These are phyloP conservation scores for Ctena decussata DNA, from an alignment of 2,888 invertebrate genomes.

Conservation along the genomic window DNA sequence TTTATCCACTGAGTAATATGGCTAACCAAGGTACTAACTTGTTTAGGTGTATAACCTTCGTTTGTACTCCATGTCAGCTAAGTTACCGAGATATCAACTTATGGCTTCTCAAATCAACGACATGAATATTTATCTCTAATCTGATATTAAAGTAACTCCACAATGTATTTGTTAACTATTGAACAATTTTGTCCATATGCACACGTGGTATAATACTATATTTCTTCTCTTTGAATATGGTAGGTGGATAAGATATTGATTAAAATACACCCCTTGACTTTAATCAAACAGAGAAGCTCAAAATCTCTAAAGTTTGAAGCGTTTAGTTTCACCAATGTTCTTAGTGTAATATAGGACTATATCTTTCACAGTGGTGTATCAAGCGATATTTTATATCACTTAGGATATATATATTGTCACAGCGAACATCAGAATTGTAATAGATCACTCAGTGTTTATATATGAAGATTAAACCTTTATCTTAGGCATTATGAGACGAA, in stretches of 20 bases:
- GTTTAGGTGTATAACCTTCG: not conserved
- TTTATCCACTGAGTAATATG: not conserved
- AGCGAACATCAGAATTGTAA: not conserved
- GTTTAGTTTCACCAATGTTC: not conserved
- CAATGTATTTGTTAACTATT: not conserved
- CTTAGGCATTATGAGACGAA: conserved; percentile 2
- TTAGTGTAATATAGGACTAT: not conserved
- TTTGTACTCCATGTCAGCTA: not conserved
- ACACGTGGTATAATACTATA: not conserved
- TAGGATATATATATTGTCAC: not conserved
- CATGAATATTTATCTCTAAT: not conserved
- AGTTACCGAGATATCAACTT: not conserved
- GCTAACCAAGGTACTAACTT: not conserved
- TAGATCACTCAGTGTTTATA: conserved; percentile 8
- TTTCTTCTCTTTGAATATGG: not conserved
- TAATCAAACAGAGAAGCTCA: not conserved
- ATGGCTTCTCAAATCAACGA: not conserved
- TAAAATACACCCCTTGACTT: not conserved
- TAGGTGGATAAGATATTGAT: conserved; percentile 8
- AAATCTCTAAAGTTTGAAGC: not conserved
- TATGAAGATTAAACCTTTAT: not conserved
- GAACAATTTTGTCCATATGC: not conserved
- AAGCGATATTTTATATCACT: conserved; percentile 8
- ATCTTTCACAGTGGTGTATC: not conserved
- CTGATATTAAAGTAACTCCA: conserved; percentile 7